Base-by-base conservation (phyloP, 2,797 vertebrate species). In the Myiothlypis chrysogaster region DNA sequence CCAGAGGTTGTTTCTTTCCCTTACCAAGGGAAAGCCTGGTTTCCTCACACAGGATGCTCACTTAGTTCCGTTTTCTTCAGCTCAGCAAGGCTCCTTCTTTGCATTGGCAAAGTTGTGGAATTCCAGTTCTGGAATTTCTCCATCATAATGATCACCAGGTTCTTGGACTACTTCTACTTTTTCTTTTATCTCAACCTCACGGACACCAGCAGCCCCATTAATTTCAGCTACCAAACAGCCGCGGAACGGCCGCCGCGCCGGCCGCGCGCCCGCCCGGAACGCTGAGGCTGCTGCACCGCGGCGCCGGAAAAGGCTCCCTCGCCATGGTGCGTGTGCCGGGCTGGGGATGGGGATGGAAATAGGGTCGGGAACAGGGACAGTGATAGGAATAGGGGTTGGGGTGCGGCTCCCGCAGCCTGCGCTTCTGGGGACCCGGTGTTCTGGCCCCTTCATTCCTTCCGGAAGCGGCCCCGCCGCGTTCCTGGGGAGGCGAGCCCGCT, bases 61-160 rank as follows among this genome's bases (percentile, higher is more conserved):
- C 22, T 71, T 20, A 9, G 30, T 21, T 71, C 34, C 12, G 14
- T 35, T 43, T 57, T 46, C 94, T 97, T 30, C 21, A 50, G 9
- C 5, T 73, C 86, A 72, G 44, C 50, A 32, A 83, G 39, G 19
- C 52, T 35, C 5, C 55, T 69, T 46, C 79, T 44, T 46, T 90
- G 73, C 53, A 97, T 8, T 28, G 97, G 96, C 17, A 98, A 56
- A 34, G n/a, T 7, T 34, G 55, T 34, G 55, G n/a, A 56, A 56
- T 34, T 56, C 91, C 34, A 97, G 76, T 4, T 96, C 66, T 44
- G 97, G 96, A 70, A 98, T 96, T 68, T 97, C 95, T 88, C 91
- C 93, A 8, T 94, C 92, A 14, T 83, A 78, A 10, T 34, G 35
- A 9, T 55, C 41, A 4, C 71, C 49, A 30, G 32, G 21, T 55